Base-by-base conservation (phyloP, 2,888 invertebrate species). In the Sminthurinus aureus region DNA sequence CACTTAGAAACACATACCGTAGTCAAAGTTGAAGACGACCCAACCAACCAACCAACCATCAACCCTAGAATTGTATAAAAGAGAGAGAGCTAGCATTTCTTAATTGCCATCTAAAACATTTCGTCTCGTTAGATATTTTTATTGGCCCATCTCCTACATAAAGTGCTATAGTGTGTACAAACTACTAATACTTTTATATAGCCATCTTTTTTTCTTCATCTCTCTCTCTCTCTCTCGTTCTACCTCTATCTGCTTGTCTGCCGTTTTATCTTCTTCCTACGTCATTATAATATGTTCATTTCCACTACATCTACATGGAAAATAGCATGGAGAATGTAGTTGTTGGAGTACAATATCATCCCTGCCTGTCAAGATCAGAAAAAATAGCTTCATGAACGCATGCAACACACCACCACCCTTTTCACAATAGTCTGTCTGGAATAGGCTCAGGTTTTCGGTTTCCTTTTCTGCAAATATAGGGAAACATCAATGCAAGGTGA, bases 51-150 rank as follows among this genome's bases (percentile, higher is more conserved):
- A 73, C 76, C 69, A 84, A 81, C 82, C 84, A 67, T n/a, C 67
- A n/a, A 67, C 22, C 22, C 67, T 22, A 67, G 67, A 22, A n/a
- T n/a, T 20, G 67, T 13, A 11, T 11, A 11, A 67, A 15, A 66
- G 18, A 67, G 67, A 18, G n/a, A 2, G n/a, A 71, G 24, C 22
- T 22, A 84, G 80, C 79, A 85, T 83, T 84, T 86, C 86, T 86
- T 86, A 85, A 86, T 86, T 86, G 85, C 86, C 84, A 84, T 80
- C 83, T 83, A 83, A 83, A 79, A 83, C 82, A 79, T 84, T 81
- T 84, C 82, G 81, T 85, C 84, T 85, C 84, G 84, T 85, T 85
- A 85, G 85, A 85, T 85, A 85, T 85, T 85, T 85, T 81, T 83
- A 85, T 85, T 85, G 84, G 85, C 81, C 66, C 71, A 78, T 20